Base-by-base conservation (phyloP, 2,113 vertebrate genomes). In the Sterrhoptilus dennistouni region DNA sequence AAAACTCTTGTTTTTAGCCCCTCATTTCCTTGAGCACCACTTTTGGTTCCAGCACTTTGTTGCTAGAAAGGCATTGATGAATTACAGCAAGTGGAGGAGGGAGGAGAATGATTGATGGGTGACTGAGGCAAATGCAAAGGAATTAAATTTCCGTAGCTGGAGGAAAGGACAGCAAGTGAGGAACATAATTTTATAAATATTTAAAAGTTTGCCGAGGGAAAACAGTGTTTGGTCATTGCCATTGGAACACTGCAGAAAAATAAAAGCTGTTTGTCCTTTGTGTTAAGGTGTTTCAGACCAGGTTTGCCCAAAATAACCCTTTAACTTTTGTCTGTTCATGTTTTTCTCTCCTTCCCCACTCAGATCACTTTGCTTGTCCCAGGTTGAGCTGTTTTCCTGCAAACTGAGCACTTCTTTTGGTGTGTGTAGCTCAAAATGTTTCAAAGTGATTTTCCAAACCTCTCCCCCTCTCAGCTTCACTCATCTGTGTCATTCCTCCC, bases 311-410 rank as follows among this genome's bases (percentile, higher is more conserved):
- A 29, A 69, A 36, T 11, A 17, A 56, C 5, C 19, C 2, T 56
- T 50, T 64, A 7, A 7, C 7, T 65, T 29, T 7, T 23, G 0
- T 21, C 3, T 16, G 20, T 29, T 2, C 1, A 0, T 63, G 44
- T 89, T 83, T 80, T 47, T 29, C 29, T 59, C 29, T 70, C 25
- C 29, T 59, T 82, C 5, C 11, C 16, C 18, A 7, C 28, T 40
- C 29, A 64, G 35, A 36, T 13, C 14, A 60, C 5, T 42, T 86
- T 38, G 2, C 8, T 56, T 36, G 23, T 33, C 63, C 70, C 44
- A 44, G 57, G 44, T 15, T 33, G 63, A 77, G 83, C 61, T 52
- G 5, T 72, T 90, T 87, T 53, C 57, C 69, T 94, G 27, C 49
- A 45, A 12, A 31, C 24, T 57, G 61, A 72, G 28, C 66, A 6